These are phyloP conservation scores for Hylia prasina DNA, from an alignment of 2,113 vertebrate genomes.

Conservation along the genomic window DNA sequence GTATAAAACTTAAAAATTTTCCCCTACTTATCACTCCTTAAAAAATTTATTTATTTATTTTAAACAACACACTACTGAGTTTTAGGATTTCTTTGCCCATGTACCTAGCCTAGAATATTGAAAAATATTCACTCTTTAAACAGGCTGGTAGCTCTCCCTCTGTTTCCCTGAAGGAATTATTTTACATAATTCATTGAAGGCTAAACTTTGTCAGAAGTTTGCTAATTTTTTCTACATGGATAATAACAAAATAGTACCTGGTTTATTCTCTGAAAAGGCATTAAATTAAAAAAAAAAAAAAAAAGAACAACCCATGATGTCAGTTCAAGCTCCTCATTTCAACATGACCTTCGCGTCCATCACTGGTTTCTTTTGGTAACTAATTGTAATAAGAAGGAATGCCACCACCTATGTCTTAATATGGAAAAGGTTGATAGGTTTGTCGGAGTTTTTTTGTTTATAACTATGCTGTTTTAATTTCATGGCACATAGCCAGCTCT, in stretches of 20 bases:
- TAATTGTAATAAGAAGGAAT: background rate
- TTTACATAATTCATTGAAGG: background rate
- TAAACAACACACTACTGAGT: background rate
- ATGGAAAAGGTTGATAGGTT: background rate
- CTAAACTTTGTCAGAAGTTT: background rate
- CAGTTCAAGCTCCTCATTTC: background rate
- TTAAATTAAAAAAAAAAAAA: background rate
- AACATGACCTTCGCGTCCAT: background rate
- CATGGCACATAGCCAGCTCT: rapidly evolving
- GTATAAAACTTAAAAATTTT: background rate
- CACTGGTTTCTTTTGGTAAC: background rate
- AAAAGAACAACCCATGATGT: background rate
- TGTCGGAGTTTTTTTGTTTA: background rate
- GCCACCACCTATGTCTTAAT: background rate
- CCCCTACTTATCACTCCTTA: rapidly evolving
- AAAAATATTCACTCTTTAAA: background rate
- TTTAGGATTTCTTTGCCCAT: background rate
- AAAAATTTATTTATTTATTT: background rate
- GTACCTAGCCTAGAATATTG: background rate
- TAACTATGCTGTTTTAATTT: background rate
- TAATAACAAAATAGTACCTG: background rate
- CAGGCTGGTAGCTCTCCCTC: background rate
- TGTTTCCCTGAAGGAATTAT: background rate
- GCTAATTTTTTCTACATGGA: background rate
- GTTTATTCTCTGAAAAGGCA: background rate